Evolutionary conservation across 1,140 invertebrate species (phyloP).

Genomic region (Pectinophora gossypiella): DNA sequence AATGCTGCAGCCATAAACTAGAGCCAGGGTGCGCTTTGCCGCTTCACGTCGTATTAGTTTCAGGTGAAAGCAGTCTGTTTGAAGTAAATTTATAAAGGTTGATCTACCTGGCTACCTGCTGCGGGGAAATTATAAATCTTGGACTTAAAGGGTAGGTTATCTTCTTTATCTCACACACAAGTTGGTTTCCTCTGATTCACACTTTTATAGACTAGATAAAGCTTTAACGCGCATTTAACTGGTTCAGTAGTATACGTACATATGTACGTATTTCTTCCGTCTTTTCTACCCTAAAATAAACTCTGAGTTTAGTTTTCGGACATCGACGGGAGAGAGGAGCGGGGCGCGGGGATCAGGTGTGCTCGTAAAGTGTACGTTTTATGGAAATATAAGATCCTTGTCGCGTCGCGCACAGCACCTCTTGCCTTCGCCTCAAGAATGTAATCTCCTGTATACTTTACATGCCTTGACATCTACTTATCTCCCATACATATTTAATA

Average conservation of each 20-base stretch:
- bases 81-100: no score
- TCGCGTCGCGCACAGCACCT: slow-evolving; percentile 18
- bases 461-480: not conserved
- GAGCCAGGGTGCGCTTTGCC: slow-evolving; percentile 29
- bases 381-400: slow-evolving; percentile 54
- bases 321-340: slow-evolving; percentile 12
- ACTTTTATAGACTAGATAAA: not conserved
- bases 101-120: no score
- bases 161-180: no score
- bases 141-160: no score
- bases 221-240: not conserved
- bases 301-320: slow-evolving; percentile 18
- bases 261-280: not conserved
- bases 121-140: no score
- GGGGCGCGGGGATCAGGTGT: slow-evolving; percentile 28
- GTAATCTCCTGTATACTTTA: slow-evolving; percentile 28
- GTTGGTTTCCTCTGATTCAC: no score
- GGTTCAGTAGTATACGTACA: not conserved
- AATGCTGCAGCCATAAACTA: slow-evolving; percentile 50
- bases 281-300: not conserved
- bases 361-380: slow-evolving; percentile 44
- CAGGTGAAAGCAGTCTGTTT: slow-evolving; percentile 5
- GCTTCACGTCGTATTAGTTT: slow-evolving; percentile 24
- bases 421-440: slow-evolving; percentile 23
- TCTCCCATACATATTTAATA: slow-evolving; percentile 3